phyloP scores from a whole-genome alignment of 2,888 invertebrate genomes.

The Eueremaeus valkanovi region DNA sequence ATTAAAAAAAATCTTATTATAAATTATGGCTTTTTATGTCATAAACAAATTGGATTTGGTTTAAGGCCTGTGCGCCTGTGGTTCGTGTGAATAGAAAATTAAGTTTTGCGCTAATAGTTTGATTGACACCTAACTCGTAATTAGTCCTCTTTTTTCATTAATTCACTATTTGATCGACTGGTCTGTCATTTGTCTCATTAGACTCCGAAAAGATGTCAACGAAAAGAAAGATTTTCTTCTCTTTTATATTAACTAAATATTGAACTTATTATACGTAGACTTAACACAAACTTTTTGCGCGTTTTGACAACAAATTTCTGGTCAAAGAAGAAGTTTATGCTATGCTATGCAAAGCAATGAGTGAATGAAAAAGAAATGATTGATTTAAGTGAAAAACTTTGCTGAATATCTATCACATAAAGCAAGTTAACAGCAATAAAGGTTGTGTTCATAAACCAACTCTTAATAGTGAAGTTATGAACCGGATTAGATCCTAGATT shows the following conservation, averaged over 20 bases:
- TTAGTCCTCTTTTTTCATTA: slow-evolving; percentile 28
- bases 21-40: background rate
- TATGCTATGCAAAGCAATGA: background rate
- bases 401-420: background rate
- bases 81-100: background rate
- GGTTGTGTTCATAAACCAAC: too few species aligned
- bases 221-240: background rate
- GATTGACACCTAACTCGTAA: slow-evolving; percentile 23
- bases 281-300: slow-evolving; percentile 14
- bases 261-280: too few species aligned
- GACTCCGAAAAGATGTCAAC: background rate
- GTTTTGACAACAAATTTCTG: background rate
- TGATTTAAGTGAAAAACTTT: background rate
- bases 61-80: background rate
- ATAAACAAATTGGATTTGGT: slow-evolving; percentile 20
- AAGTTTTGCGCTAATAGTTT: background rate
- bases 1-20: background rate
- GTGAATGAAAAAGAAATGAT: slow-evolving; percentile 3
- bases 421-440: background rate
- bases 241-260: background rate
- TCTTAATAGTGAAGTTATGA: too few species aligned
- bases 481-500: too few species aligned
- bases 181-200: background rate
- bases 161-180: slow-evolving; percentile 21
- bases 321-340: background rate